Evolutionary conservation across 30 jellyfish, hydroid and myxozoan species (phyloP), one percentile per base, ranked within the genome.

Genomic region (Aurelia sp.): DNA sequence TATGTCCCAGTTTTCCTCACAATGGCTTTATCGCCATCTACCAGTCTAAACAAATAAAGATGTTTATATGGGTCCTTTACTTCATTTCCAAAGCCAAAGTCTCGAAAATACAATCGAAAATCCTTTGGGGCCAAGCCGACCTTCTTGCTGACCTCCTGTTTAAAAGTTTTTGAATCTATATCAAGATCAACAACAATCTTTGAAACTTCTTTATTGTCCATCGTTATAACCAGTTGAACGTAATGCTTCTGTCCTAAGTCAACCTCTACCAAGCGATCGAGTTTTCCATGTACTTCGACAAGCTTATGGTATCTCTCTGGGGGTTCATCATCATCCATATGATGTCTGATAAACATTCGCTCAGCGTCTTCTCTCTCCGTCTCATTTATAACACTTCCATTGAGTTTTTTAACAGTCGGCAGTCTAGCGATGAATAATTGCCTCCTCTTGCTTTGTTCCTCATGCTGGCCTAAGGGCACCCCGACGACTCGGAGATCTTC

Each of bases 301-400:
- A 94, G 91, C 70, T 94, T 97, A 67, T 88, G 85, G 71, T 88
- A 94, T 30, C 99, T 73, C 51, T 40, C 83, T 16, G 99, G 99
- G 80, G 90, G 91, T 19, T 68, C 76, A 17, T 51, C 91, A 52
- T 85, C 74, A 53, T 84, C 85, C 88, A 76, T 84, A 55, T 94
- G 87, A 80, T 88, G 66, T 74, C 99, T 75, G 19, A 94, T 88
- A 74, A 94, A 89, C 80, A 72, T 63, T 20, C 99, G 48, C 72
- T 94, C 99, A 10, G 99, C 99, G 72, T 94, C 90, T 40, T 94
- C 99, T 17, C 97, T 82, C 55, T 94, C 97, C 1, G 63, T 63
- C 6, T 78, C 88, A 40, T 78, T 88, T 19, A 94, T 65, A 40
- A 11, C 60, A 53, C 97, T 80, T 2, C 97, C 97, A 52, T 94